Conservation (phyloP, 2,797 vertebrate genomes). For the Rallus crepitans region DNA sequence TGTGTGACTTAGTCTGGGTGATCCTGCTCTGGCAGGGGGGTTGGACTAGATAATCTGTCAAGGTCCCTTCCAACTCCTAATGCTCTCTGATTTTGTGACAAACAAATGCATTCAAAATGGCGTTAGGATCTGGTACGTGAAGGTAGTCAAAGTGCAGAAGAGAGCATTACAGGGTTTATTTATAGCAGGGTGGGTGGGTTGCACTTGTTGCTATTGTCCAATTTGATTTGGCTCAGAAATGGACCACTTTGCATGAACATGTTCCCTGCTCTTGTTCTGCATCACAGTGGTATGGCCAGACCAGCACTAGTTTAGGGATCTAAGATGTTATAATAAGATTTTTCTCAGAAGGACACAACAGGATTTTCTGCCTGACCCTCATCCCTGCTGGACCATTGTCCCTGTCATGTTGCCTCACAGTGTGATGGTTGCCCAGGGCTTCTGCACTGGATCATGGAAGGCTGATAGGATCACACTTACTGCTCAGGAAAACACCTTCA, state of each 20-base stretch:
- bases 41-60: too few species aligned
- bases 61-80: too few species aligned
- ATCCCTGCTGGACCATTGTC: fast-evolving
- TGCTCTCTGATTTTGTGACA: not conserved
- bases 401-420: not conserved
- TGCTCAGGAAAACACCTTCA: not conserved
- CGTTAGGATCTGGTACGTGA: not conserved
- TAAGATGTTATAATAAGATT: fast-evolving
- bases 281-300: not conserved
- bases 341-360: not conserved
- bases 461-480: not conserved
- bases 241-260: not conserved
- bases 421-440: not conserved
- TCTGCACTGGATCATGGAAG: not conserved
- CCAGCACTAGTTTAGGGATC: not conserved
- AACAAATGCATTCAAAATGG: not conserved
- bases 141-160: not conserved
- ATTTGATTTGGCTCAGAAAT: not conserved
- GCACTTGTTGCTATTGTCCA: not conserved
- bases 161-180: not conserved
- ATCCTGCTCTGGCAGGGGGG: too few species aligned
- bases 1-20: too few species aligned
- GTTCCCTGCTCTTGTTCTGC: not conserved
- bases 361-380: not conserved
- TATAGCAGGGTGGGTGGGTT: not conserved